Evolutionary conservation across 1,140 invertebrate genomes (phyloP).

Genomic region (Metaphire vulgaris): DNA sequence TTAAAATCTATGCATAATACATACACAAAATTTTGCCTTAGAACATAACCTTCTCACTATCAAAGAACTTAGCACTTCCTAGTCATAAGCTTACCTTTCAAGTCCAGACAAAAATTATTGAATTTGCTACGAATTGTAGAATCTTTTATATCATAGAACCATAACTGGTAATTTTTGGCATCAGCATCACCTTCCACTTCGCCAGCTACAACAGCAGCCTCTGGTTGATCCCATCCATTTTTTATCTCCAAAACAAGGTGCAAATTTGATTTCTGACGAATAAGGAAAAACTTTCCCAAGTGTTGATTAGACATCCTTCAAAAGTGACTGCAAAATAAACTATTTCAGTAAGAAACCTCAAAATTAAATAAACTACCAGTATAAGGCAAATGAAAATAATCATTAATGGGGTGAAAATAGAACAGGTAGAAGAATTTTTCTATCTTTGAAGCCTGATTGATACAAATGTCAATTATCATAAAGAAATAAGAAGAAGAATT

Average conservation of each 20-base stretch:
- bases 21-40: no score
- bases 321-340: no score
- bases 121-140: conserved; percentile 19
- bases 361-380: no score
- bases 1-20: neutral
- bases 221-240: conserved; percentile 1
- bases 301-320: neutral
- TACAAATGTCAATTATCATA: no score
- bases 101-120: conserved; percentile 13
- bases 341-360: no score
- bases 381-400: no score
- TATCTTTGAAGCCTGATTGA: no score
- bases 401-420: no score
- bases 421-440: no score
- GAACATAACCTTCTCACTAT: neutral
- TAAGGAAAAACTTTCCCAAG: conserved; percentile 15
- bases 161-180: conserved; percentile 12
- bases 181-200: conserved; percentile 1
- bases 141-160: conserved; percentile 13
- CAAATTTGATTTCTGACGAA: neutral
- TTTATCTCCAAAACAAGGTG: conserved; percentile 22
- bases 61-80: neutral
- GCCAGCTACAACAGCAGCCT: conserved; percentile 1
- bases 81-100: conserved; percentile 15
- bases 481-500: no score